These are phyloP conservation scores for Podotricha telesiphe DNA, from an alignment of 2,888 invertebrate genomes.

Conservation along the genomic window DNA sequence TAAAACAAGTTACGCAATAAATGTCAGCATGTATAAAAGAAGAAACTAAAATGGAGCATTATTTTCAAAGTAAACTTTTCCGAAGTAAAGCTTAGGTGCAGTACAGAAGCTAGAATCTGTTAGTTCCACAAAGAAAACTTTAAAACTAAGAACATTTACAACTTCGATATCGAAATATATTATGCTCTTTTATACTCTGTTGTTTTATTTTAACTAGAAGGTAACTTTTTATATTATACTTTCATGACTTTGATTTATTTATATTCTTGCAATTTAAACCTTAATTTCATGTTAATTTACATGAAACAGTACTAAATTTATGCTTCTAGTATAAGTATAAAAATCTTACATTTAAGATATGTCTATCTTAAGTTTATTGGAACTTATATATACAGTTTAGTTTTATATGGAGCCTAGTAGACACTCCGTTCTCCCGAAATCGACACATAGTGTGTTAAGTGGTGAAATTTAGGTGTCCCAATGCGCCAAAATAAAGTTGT, in stretches of 20 bases:
- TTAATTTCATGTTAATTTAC: background rate
- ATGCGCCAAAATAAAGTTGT: too few relatives aligned
- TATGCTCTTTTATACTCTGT: conserved; percentile 42
- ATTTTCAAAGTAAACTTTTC: conserved; percentile 37
- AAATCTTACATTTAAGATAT: too few relatives aligned
- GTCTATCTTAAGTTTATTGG: too few relatives aligned
- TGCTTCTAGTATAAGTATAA: too few relatives aligned
- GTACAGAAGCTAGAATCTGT: conserved; percentile 41
- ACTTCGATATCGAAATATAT: conserved; percentile 46
- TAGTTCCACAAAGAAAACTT: conserved; percentile 44
- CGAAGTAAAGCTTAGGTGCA: conserved; percentile 39
- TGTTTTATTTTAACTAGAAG: conserved; percentile 36
- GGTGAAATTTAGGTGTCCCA: too few relatives aligned
- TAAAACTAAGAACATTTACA: conserved; percentile 45
- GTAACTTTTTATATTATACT: conserved; percentile 19
- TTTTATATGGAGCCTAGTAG: too few relatives aligned
- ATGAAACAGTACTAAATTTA: too few relatives aligned
- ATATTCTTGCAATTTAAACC: background rate
- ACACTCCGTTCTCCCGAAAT: too few relatives aligned
- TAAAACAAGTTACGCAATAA: conserved; percentile 15
- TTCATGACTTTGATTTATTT: conserved; percentile 6
- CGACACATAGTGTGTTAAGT: too few relatives aligned
- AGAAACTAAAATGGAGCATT: conserved; percentile 27
- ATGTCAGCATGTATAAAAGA: conserved; percentile 26
- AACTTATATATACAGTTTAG: too few relatives aligned